Base-by-base conservation (phyloP, 2,888 invertebrate genomes). In the Coelopa pilipes region DNA sequence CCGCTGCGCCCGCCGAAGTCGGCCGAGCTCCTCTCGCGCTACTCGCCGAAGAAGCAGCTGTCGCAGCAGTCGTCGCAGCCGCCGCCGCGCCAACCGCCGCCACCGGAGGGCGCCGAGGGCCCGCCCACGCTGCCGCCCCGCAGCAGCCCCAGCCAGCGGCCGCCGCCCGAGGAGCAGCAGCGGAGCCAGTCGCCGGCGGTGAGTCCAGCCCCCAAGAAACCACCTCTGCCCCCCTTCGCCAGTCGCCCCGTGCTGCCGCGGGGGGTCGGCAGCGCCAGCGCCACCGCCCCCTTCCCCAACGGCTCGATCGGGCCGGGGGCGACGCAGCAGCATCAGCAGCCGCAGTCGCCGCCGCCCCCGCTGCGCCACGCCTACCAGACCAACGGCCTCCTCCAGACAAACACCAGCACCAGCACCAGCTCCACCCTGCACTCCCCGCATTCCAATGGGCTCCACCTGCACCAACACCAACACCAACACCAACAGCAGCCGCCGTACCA, bases 1-100 rank as follows among this genome's bases (percentile, higher is more conserved):
- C 93, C 93, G 0, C 92, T 91, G 75, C 88, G 93, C 81, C 93
- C 93, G 13, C 93, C 93, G 1, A 93, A 93, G 82, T 89, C 88
- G 73, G 89, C 88, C 17, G 89, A 89, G 72, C 85, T 87, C 1
- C 80, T 87, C 47, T 81, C 81, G 69, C 83, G 87, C 0, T 87
- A 80, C 70, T 87, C 87, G 11, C 86, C 87, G 46, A 85, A 84
- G 50, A 87, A 85, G 66, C 83, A 83, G 68, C 78, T 80, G 11
- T 81, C 81, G 69, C 83, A 86, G 0, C 86, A 80, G 69, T 87
- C 87, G 11, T 86, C 86, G 46, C 85, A 84, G 50, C 87, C 85
- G 66, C 83, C 83, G 68, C 78, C 80, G 11, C 59, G 77, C 67
- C 74, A n/a, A 34, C n/a, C 24, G 17, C 0, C 71, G 62, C 49